Base-by-base conservation (phyloP, 2,113 vertebrate species). In the Phaethon lepturus region DNA sequence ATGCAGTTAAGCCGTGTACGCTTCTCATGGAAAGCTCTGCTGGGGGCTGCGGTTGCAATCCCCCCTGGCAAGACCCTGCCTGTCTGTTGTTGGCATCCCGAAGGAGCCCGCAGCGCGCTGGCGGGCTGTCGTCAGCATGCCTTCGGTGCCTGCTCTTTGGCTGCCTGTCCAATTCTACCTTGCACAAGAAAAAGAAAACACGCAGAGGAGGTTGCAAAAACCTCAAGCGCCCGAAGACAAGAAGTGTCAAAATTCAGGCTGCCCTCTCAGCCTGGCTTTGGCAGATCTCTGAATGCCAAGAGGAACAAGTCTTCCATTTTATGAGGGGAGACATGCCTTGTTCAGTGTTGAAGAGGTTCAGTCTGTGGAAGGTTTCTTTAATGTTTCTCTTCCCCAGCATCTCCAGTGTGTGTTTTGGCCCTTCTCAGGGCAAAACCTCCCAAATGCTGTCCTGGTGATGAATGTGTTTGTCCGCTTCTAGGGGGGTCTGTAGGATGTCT, bases 181-280 rank as follows among this genome's bases (percentile, higher is more conserved):
- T 71, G 80, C 40, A 68, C 84, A n/a, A 71, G 56, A 35, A 66
- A 83, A 88, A 76, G 49, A 90, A 95, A 96, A 84, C 81, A 78
- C 1, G 7, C 56, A 81, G 80, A 89, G 62, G 91, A 94, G 62
- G 73, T 5, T 78, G 87, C 86, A 81, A 90, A 95, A 84, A 81
- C 25, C 35, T 85, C 64, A 13, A 81, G 91, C 3, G 2, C 72
- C 68, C 66, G 73, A 93, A 91, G 86, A 91, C 47, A 91, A 55
- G 77, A 93, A 73, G 42, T 78, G 73, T 87, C 93, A 93, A 86
- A 95, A 94, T 74, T 38, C 89, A 63, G 76, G 73, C 60, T 95
- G 72, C 55, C 64, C 18, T 1, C 68, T 93, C 89, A 89, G 76
- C 28, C 91, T 89, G 80, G 73, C 64, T 87, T 84, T 62, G 47